Percentiles rank a stretch among this genome's conserved stretches.
Evolutionary conservation across 1,140 invertebrate species (phyloP).

Genomic region (Bombyx mandarina): DNA sequence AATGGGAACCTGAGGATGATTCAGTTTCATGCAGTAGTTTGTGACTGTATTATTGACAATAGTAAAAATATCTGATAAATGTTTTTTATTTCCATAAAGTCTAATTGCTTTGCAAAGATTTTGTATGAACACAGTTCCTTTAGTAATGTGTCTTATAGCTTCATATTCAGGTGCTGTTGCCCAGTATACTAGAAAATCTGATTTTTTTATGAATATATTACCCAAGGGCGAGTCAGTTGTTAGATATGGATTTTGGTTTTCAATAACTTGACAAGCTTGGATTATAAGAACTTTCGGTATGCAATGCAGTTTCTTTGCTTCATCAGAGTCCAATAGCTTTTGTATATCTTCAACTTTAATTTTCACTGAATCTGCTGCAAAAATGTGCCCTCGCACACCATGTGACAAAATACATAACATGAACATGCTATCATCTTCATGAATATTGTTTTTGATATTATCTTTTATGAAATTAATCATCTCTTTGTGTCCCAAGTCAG

Average conservation of each 20-base stretch:
- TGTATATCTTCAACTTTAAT: conserved; percentile 53
- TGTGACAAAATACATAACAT: conserved; percentile 60
- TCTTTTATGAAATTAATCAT: conserved; percentile 42
- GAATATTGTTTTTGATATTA: conserved; percentile 31
- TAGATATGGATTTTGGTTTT: conserved; percentile 18
- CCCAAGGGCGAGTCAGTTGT: conserved; percentile 37
- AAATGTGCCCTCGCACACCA: conserved; percentile 51
- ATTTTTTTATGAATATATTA: conserved; percentile 30
- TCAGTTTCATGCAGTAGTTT: conserved; percentile 27
- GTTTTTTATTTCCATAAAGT: conserved; percentile 28
- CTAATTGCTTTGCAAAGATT: conserved; percentile 35
- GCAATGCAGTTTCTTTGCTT: conserved; percentile 28
- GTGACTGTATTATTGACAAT: conserved; percentile 42
- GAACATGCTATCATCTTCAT: conserved; percentile 47
- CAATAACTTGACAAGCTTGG: conserved; percentile 58
- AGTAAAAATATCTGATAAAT: conserved; percentile 51
- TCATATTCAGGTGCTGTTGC: conserved; percentile 55
- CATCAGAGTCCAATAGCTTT: conserved; percentile 46
- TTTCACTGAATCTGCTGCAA: conserved; percentile 55
- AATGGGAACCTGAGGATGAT: conserved; percentile 42
- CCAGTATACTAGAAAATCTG: conserved; percentile 55
- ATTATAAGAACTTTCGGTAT: conserved; percentile 55
- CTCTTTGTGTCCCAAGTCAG: conserved; percentile 38
- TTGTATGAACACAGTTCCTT: conserved; percentile 56
- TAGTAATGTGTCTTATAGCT: conserved; percentile 40